A percentile compares a stretch with the other conserved stretches of the same genome.
Evolutionary conservation across 2,888 invertebrate species (phyloP).

Genomic region (Melinopterus prodromus): DNA sequence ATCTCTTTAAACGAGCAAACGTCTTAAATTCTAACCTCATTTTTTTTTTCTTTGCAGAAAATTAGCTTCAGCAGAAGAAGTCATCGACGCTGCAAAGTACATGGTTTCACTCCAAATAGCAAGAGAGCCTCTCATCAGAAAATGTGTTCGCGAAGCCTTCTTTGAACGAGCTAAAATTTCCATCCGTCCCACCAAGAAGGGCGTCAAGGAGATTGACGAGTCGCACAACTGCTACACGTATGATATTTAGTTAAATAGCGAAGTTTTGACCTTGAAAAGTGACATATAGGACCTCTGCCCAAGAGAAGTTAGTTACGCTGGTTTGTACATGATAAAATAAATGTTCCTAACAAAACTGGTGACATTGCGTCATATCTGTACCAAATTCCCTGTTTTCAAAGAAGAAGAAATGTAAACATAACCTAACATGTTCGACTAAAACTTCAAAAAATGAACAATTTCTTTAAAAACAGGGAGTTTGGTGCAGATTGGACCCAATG

Average conservation of each 20-base stretch:
- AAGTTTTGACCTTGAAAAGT: too few species aligned
- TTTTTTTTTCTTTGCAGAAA: conserved; percentile 57
- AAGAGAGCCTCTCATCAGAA: conserved; percentile 88
- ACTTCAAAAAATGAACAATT: too few species aligned
- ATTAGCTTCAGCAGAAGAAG: conserved; percentile 80
- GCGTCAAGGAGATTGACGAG: conserved; percentile 95
- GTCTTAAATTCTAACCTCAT: background rate
- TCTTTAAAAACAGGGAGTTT: too few species aligned
- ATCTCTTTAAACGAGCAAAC: background rate
- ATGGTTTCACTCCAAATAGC: conserved; percentile 96
- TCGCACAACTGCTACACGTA: conserved; percentile 81
- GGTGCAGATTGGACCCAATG: too few species aligned
- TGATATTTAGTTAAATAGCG: conserved; percentile 48
- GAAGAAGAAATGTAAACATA: too few species aligned
- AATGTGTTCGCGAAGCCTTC: conserved; percentile 85
- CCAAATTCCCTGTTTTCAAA: too few species aligned
- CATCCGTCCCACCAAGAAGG: conserved; percentile 87
- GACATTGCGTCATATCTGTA: too few species aligned
- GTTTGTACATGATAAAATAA: too few species aligned
- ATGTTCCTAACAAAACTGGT: too few species aligned
- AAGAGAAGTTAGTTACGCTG: too few species aligned
- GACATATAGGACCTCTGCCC: too few species aligned
- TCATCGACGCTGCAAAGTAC: conserved; percentile 88
- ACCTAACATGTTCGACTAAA: too few species aligned
- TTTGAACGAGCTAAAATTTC: conserved; percentile 87